Evolutionary conservation across 2,113 vertebrate genomes (phyloP), one percentile per base, ranked within the genome.

Genomic region (Tachycineta bicolor): DNA sequence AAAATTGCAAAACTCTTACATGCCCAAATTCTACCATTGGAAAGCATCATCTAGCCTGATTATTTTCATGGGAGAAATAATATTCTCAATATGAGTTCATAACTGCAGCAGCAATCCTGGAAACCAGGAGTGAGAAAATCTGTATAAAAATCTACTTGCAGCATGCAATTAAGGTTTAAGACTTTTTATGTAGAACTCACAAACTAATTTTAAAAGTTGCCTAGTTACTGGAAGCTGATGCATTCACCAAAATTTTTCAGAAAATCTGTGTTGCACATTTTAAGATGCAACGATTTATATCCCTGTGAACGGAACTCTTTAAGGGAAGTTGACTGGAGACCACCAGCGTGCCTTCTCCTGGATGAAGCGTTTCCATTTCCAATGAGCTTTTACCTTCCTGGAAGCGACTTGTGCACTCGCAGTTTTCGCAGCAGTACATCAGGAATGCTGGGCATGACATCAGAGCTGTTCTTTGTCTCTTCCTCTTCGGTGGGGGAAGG

Each of bases 381-480:
- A 50, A 47, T 23, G 63, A 47, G 29, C 34, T 85, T 94, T 98
- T 98, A 99, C 99, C 99, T 99, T 98, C 98, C 99, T 21, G 98
- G 98, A 62, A 99, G 97, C 4, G 98, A 98, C 73, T 98, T 98
- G 93, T 99, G 99, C 60, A 99, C 98, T 73, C 99, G 98, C 28
- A 99, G 98, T 93, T 99, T 99, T 83, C 98, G 97, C 53, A 99
- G 98, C 98, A 99, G 97, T 46, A 99, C 82, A 25, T 99, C 99
- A 64, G 99, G 98, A 97, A 99, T 99, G 97, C 98, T 99, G 59
- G 99, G 99, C 98, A 99, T 99, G 83, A 99, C 98, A 19, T 99
- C 99, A 24, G 98, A 97, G 81, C 98, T 98, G 77, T 92, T 98
- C 94, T 98, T 99, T 9, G 92, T n/a, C 50, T 99, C 99, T 87